Evolutionary conservation across 2,113 vertebrate species (phyloP).

Genomic region (Apteryx owenii): DNA sequence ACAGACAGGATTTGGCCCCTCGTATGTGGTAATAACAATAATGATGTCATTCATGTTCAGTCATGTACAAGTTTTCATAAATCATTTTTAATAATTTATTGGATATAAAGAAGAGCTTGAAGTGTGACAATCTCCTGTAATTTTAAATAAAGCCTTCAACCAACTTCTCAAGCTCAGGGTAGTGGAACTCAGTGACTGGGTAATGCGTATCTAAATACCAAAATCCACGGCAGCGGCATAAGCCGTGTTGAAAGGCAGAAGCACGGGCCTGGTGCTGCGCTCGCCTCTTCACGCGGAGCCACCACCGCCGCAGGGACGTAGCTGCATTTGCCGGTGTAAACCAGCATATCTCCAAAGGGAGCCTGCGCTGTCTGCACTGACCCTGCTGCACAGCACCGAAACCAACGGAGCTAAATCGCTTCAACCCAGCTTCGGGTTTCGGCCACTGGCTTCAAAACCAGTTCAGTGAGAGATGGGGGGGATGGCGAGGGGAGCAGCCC

Average conservation of each 20-base stretch:
- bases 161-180: slow-evolving; percentile 8
- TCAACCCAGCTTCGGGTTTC: not conserved
- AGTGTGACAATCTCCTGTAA: not conserved
- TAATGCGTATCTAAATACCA: not conserved
- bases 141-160: slow-evolving; percentile 40
- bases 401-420: not conserved
- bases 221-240: not conserved
- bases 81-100: slow-evolving; percentile 6
- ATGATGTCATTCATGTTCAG: not conserved
- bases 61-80: not conserved
- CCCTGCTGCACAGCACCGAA: not conserved
- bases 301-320: not conserved
- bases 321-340: not conserved
- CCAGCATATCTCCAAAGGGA: rapidly evolving
- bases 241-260: not conserved
- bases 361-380: rapidly evolving
- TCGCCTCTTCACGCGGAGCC: not conserved
- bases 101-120: not conserved
- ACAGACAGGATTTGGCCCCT: not conserved
- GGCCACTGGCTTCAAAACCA: not conserved
- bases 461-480: not conserved
- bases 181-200: not conserved
- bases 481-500: rapidly evolving
- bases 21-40: not conserved
- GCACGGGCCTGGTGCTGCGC: rapidly evolving